Conservation (phyloP, 30 jellyfish, hydroid and myxozoan genomes). For the Aurelia aurita complex sp. Pacific region DNA sequence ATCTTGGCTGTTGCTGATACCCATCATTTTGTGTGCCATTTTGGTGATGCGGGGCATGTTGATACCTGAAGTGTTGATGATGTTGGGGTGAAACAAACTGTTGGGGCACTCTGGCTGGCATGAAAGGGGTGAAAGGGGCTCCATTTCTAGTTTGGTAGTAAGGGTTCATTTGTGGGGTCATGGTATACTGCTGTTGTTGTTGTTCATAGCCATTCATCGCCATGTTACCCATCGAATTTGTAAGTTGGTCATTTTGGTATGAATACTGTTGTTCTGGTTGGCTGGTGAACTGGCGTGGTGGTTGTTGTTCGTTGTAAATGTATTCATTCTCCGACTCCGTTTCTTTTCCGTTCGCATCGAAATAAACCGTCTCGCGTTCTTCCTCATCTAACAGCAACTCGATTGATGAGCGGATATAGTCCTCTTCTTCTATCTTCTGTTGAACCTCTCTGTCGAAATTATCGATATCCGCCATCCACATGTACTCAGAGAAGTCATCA, state of each 20-base stretch:
- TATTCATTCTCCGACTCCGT: not conserved
- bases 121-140: too few species aligned
- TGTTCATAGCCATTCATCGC: not conserved
- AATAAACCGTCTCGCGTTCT: constrained; percentile 75
- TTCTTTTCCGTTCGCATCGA: constrained; percentile 6
- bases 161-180: too few species aligned
- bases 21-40: too few species aligned
- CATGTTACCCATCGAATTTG: not conserved
- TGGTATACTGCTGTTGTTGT: not conserved
- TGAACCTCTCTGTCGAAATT: constrained; percentile 48
- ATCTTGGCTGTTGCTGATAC: too few species aligned
- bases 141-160: too few species aligned
- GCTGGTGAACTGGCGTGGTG: constrained; percentile 4
- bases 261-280: not conserved
- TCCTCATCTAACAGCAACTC: constrained; percentile 90
- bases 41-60: too few species aligned
- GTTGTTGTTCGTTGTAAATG: not conserved
- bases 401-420: constrained; percentile 77
- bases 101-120: too few species aligned
- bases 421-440: constrained; percentile 59
- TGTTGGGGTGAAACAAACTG: too few species aligned
- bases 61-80: too few species aligned
- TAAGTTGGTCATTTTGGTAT: not conserved
- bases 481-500: constrained; percentile 63
- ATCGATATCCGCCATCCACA: constrained; percentile 82